These are phyloP conservation scores for Phthorimaea operculella DNA, from an alignment of 1,140 invertebrate species.

Conservation along the genomic window DNA sequence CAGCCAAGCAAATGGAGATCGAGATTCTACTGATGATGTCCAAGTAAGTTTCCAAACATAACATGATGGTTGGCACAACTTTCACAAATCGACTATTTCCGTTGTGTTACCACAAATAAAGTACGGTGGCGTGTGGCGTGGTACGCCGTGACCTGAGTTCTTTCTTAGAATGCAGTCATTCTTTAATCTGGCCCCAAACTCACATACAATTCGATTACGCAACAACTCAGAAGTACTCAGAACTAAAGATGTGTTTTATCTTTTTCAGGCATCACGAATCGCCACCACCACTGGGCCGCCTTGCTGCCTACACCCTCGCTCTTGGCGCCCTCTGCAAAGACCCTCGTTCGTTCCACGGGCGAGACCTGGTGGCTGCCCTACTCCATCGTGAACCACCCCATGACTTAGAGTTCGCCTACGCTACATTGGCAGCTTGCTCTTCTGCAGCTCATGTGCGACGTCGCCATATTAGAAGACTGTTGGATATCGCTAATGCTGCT, in stretches of 20 bases:
- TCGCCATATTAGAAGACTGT: conserved; percentile 78
- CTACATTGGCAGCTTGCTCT: conserved; percentile 73
- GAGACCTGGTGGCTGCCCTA: conserved; percentile 79
- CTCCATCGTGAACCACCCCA: conserved; percentile 78
- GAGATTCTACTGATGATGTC: conserved; percentile 83
- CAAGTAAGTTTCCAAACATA: conserved; percentile 71
- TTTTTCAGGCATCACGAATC: conserved; percentile 73
- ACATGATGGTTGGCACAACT: conserved; percentile 2
- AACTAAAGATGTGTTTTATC: not conserved
- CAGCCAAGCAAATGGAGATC: conserved; percentile 84
- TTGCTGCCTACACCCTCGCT: conserved; percentile 80
- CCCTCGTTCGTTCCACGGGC: conserved; percentile 83
- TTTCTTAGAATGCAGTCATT: too few relatives aligned
- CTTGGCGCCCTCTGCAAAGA: conserved; percentile 83
- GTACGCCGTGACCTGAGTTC: too few relatives aligned
- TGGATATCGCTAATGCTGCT: conserved; percentile 81
- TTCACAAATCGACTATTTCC: too few relatives aligned
- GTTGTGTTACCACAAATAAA: too few relatives aligned
- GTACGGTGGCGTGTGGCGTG: too few relatives aligned
- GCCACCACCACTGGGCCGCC: conserved; percentile 76
- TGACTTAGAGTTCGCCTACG: conserved; percentile 75
- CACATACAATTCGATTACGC: too few relatives aligned
- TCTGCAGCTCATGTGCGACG: conserved; percentile 84
- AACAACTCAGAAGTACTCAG: too few relatives aligned
- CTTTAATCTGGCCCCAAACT: too few relatives aligned